Percentiles rank a stretch among this genome's conserved stretches.
Conservation (phyloP, 2,113 vertebrate genomes). For the Cardinalis cardinalis region DNA sequence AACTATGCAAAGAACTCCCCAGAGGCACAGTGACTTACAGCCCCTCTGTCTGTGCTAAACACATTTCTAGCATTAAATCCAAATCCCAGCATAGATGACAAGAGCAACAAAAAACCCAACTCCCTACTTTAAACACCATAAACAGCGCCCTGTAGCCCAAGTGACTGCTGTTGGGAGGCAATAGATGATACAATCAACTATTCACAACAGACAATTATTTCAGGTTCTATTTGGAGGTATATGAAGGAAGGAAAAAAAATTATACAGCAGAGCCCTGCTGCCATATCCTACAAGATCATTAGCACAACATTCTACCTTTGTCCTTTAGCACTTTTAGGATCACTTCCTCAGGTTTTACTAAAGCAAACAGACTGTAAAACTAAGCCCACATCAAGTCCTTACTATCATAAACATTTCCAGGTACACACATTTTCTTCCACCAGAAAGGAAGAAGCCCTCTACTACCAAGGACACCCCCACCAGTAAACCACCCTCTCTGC, state of each 20-base stretch:
- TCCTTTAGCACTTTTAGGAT: neutral
- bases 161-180: neutral
- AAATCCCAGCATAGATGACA: neutral
- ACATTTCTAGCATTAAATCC: neutral
- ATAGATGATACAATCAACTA: neutral
- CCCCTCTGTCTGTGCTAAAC: rapidly evolving
- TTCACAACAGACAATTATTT: neutral
- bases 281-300: neutral
- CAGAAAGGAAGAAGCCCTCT: neutral
- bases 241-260: neutral
- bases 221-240: neutral
- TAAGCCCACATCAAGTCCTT: neutral
- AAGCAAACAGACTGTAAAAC: neutral
- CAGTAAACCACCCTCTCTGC: neutral
- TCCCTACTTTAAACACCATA: neutral
- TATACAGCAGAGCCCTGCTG: neutral
- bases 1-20: neutral
- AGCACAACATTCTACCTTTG: neutral
- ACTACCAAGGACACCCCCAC: neutral
- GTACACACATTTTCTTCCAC: neutral
- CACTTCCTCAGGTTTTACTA: neutral
- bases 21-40: neutral
- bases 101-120: neutral
- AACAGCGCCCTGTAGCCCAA: neutral
- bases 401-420: neutral